Conservation (phyloP, 2,797 vertebrate genomes). For the Trachurus trachurus region DNA sequence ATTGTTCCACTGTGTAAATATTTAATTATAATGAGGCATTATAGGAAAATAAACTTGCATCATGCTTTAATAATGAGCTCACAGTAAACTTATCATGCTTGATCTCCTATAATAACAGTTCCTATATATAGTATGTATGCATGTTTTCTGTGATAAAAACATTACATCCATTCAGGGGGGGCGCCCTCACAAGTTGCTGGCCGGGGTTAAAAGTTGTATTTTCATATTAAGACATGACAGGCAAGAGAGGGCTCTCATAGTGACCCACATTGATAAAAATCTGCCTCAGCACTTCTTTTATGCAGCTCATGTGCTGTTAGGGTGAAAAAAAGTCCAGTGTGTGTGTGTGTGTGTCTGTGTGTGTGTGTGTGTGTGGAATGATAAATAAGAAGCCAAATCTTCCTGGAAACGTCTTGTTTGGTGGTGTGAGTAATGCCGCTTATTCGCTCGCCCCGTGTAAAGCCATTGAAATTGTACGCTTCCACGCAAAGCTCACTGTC, state of each 20-base stretch:
- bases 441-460: slow-evolving; percentile 68
- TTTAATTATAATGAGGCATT: slow-evolving; percentile 45
- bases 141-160: too few species aligned
- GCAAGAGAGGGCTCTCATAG: neutral
- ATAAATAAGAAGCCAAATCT: slow-evolving; percentile 57
- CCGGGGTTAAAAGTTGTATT: slow-evolving; percentile 10
- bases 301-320: neutral
- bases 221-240: neutral
- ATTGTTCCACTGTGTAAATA: slow-evolving; percentile 52
- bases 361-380: slow-evolving; percentile 37
- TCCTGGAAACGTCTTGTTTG: slow-evolving; percentile 56
- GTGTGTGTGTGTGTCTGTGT: slow-evolving; percentile 12
- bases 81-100: slow-evolving; percentile 9
- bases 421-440: slow-evolving; percentile 69
- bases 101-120: slow-evolving; percentile 4
- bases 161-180: neutral
- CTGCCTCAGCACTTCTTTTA: neutral
- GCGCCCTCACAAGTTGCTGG: neutral
- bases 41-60: neutral
- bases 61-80: slow-evolving; percentile 31
- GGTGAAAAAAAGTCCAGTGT: slow-evolving; percentile 25
- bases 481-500: slow-evolving; percentile 45
- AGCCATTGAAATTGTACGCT: slow-evolving; percentile 61
- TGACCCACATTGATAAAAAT: slow-evolving; percentile 24
- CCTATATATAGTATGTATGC: neutral